Base-by-base conservation (phyloP, 2,113 vertebrate genomes). In the Carassius carassius region DNA sequence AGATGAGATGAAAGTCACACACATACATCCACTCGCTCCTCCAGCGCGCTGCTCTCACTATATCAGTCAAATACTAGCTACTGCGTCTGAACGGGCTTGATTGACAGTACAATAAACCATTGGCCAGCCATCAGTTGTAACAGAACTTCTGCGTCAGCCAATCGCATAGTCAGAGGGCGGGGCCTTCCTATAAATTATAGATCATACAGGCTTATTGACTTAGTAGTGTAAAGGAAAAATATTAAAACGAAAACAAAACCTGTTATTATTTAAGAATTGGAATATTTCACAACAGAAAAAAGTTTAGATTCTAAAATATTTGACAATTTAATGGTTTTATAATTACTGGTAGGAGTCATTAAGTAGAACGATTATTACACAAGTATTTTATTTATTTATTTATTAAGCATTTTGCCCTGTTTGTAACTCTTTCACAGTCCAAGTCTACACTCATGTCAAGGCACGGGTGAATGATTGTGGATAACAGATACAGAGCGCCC, bases 51-150 rank as follows among this genome's bases (percentile, higher is more conserved):
- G 76, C 80, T 79, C 85, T 90, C 87, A 58, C 86, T 87, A 87
- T 72, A 91, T 90, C 92, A 81, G 92, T 83, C 89, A 76, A 90
- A 89, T 72, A 56, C 69, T 84, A 65, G 91, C 83, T 37, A 37
- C 35, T 37, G 35, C 78, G 86, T 9, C 88, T 72, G 90, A 44
- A 35, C 25, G 70, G 69, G 65, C 58, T 11, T 85, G 91, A 93
- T 23, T 74, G 92, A 78, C 93, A 81, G 86, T 80, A 16, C 21
- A 9, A 56, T 0, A 49, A 72, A 19, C 92, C 93, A 94, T 86
- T 94, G 90, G 86, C 32, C 77, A 81, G 41, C 16, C 41, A 29
- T 77, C 35, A 11, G 10, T 75, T 72, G 16, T 83, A 11, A n/a
- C 32, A 32, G 62, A 82, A 65, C 63, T 54, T 37, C 3, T 3